Evolutionary conservation across 1,140 invertebrate genomes (phyloP).

Genomic region (Halictus rubicundus): DNA sequence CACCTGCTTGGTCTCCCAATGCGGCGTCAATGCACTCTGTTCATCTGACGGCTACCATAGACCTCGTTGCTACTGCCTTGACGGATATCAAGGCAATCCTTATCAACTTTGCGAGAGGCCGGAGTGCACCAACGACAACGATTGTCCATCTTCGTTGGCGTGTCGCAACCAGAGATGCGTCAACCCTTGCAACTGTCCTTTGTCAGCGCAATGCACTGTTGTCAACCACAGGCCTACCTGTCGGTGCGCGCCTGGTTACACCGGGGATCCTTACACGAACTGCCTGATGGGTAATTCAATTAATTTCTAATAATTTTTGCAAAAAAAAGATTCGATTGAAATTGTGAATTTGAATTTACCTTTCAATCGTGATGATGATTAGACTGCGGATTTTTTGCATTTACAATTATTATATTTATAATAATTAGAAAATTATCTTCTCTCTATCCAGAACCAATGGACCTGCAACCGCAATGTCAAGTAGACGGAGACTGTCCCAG

Average conservation of each 20-base stretch:
- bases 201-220: conserved; percentile 88
- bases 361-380: no score
- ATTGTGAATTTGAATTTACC: no score
- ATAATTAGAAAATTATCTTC: neutral
- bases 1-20: conserved; percentile 89
- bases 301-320: neutral
- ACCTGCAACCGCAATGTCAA: conserved; percentile 85
- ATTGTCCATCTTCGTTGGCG: conserved; percentile 88
- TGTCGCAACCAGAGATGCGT: conserved; percentile 88
- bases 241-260: conserved; percentile 90
- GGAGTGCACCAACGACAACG: conserved; percentile 87
- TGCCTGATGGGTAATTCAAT: conserved; percentile 83
- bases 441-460: conserved; percentile 78
- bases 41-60: conserved; percentile 85
- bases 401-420: no score
- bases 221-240: conserved; percentile 89
- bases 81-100: conserved; percentile 88
- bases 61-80: conserved; percentile 89
- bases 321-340: no score
- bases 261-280: conserved; percentile 87
- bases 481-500: conserved; percentile 92
- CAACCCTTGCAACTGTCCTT: conserved; percentile 89
- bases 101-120: conserved; percentile 87
- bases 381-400: no score
- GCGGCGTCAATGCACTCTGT: conserved; percentile 91